Evolutionary conservation across 2,888 invertebrate genomes (phyloP).

Genomic region (Leptinotarsa tumamoca): DNA sequence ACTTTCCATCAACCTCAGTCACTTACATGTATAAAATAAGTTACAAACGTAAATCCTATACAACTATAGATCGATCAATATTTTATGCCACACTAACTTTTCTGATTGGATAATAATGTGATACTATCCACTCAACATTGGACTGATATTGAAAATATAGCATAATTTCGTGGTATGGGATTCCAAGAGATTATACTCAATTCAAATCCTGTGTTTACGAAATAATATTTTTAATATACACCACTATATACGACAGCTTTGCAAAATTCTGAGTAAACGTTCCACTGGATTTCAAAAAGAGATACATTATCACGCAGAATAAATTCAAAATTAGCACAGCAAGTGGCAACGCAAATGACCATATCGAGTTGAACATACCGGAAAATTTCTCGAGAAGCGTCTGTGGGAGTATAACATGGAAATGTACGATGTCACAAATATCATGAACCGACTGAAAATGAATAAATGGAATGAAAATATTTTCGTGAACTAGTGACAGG

Average conservation of each 20-base stretch:
- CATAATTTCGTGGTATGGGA: too few species aligned
- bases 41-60: too few species aligned
- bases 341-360: slow-evolving; percentile 8
- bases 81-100: too few species aligned
- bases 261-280: not conserved
- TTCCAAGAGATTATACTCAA: too few species aligned
- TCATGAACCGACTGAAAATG: not conserved
- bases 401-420: slow-evolving; percentile 2
- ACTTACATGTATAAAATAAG: too few species aligned
- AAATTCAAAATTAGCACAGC: slow-evolving; percentile 2
- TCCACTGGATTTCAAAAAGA: not conserved
- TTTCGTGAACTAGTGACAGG: not conserved
- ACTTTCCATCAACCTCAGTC: too few species aligned
- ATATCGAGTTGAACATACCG: not conserved
- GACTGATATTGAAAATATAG: too few species aligned
- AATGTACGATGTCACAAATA: slow-evolving; percentile 10
- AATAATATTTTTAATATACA: not conserved
- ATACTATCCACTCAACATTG: too few species aligned
- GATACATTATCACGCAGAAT: not conserved
- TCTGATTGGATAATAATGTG: too few species aligned
- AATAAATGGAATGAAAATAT: not conserved
- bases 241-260: not conserved
- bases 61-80: too few species aligned
- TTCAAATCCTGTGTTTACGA: not conserved
- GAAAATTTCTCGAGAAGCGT: slow-evolving; percentile 4